Evolutionary conservation across 2,797 vertebrate species (phyloP).

Genomic region (Xenops minutus): DNA sequence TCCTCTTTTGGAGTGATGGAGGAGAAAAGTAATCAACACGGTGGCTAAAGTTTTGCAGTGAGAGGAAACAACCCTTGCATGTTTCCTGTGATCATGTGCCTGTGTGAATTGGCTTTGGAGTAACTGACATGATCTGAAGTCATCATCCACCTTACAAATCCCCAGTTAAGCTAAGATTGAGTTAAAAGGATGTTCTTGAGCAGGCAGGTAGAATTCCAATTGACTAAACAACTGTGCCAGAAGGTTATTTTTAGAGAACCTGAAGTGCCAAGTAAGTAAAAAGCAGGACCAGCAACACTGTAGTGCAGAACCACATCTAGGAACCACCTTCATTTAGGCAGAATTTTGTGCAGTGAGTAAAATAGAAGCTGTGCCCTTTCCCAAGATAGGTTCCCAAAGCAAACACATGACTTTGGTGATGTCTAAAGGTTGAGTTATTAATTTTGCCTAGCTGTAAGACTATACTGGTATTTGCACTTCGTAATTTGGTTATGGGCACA

Average conservation of each 20-base stretch:
- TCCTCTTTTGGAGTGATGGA: background rate
- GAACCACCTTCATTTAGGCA: background rate
- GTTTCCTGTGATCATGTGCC: background rate
- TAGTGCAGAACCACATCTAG: background rate
- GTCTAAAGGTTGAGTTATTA: background rate
- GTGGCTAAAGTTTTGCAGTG: background rate
- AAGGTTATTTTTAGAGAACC: background rate
- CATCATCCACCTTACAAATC: background rate
- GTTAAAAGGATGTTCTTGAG: background rate
- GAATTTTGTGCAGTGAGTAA: background rate
- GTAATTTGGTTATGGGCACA: background rate
- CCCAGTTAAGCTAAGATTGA: background rate
- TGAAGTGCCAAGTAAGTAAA: background rate
- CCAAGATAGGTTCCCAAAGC: background rate
- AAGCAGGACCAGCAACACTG: background rate
- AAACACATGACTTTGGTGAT: background rate
- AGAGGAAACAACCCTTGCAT: background rate
- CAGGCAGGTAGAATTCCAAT: background rate
- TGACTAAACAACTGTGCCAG: background rate
- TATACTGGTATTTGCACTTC: fast-evolving
- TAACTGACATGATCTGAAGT: background rate
- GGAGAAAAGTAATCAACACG: background rate
- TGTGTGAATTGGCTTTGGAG: background rate
- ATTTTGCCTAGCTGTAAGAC: background rate
- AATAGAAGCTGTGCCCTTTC: background rate